Evolutionary conservation across 1,140 invertebrate genomes (phyloP), one percentile per base, ranked within the genome.

Genomic region (Globodera rostochiensis): DNA sequence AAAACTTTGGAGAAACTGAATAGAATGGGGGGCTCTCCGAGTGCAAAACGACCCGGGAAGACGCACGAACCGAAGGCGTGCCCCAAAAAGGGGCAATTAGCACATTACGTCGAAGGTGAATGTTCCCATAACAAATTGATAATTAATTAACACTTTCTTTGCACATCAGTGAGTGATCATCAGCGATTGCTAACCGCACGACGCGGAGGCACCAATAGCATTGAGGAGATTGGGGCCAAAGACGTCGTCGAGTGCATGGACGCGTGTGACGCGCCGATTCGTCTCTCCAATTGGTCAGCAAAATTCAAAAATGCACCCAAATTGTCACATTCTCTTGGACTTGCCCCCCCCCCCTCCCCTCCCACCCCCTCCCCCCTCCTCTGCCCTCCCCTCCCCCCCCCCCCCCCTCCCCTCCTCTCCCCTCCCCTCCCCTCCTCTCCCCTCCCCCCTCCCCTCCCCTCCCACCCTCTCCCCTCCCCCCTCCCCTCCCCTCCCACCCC

Each of bases 161-260:
- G 47, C 11, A 77, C 70, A 15, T 80, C 50, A 60, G 57, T 60
- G 11, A 60, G 46, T 57, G 45, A 73, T 36, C 67, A n/a, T 11
- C 36, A 71, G 73, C 67, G 71, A 53, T n/a, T 73, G 71, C 57
- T 80, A 15, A 77, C 15, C n/a, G 53, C 57, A 11, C 19, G 53
- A 25, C 57, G 81, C 73, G 73, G 75, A 15, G 74, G 36, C 46
- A 45, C 73, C 15, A 36, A 71, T 25, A 46, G 73, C 46, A 77
- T 60, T 50, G 73, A 77, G 74, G 75, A 79, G 21, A 53, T 71
- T 25, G 36, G 21, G 1, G 79, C 79, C 4, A 77, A 80, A 50
- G 57, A 45, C 15, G 25, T 60, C 45, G 70, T 50, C 7, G 79
- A 80, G 25, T 80, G 79, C 80, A 78, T 79, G 21, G 79, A 80